Evolutionary conservation across 2,113 vertebrate genomes (phyloP).

Genomic region (Sula dactylatra): DNA sequence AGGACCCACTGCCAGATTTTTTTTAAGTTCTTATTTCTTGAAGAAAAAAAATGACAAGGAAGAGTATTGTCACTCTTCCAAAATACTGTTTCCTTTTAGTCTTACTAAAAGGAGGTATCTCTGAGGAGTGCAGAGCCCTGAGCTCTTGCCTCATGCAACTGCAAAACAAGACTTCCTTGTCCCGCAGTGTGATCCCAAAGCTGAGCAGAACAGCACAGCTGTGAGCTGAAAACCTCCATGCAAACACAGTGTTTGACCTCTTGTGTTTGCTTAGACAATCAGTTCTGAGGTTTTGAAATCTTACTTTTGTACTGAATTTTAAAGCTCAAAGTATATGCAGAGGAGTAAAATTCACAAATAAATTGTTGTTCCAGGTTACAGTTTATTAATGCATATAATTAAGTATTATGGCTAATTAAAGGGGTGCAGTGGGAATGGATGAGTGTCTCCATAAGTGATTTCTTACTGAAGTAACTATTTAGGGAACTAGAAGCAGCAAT

Average conservation of each 20-base stretch:
- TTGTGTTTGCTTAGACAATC: not conserved
- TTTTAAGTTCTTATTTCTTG: not conserved
- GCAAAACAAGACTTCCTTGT: conserved; percentile 20
- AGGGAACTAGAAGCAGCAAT: not conserved
- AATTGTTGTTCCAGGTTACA: not conserved
- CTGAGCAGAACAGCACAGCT: not conserved
- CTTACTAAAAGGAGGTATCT: not conserved
- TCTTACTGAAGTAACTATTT: not conserved
- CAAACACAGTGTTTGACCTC: not conserved
- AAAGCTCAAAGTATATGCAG: not conserved
- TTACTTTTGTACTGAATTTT: not conserved
- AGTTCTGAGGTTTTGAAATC: not conserved
- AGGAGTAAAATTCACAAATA: not conserved
- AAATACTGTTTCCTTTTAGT: not conserved
- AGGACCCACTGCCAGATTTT: not conserved
- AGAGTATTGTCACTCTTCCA: not conserved
- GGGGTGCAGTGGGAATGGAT: not conserved
- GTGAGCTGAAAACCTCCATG: not conserved
- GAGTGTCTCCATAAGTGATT: not conserved
- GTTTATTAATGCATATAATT: not conserved
- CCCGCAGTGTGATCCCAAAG: not conserved
- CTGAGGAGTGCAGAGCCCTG: not conserved
- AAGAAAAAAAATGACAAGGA: not conserved
- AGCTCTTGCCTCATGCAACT: not conserved
- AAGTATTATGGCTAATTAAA: not conserved